Percentiles rank a stretch among this genome's conserved stretches.
Evolutionary conservation across 2,797 vertebrate genomes (phyloP).

Genomic region (Discoglossus pictus): DNA sequence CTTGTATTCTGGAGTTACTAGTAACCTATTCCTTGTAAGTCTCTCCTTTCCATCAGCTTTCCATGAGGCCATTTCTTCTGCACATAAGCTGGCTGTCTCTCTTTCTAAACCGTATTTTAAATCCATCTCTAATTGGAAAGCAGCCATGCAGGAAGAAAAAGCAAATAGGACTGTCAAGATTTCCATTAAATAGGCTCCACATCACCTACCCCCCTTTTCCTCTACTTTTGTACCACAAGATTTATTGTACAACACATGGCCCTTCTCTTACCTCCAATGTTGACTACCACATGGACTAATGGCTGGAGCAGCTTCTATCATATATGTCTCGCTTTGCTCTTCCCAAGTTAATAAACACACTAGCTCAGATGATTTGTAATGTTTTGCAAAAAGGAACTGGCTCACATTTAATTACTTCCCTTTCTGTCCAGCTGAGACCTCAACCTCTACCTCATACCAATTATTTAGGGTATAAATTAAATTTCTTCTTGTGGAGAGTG

Average conservation of each 20-base stretch:
- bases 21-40: conserved; percentile 19
- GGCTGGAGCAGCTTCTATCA: neutral
- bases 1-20: conserved; percentile 1
- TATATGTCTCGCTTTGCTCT: conserved; percentile 17
- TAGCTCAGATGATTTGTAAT: no score
- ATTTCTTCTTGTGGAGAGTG: neutral
- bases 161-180: conserved; percentile 36
- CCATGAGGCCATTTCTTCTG: conserved; percentile 3
- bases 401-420: neutral
- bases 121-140: conserved; percentile 39
- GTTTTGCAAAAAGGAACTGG: no score
- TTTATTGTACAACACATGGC: conserved; percentile 17
- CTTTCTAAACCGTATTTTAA: conserved; percentile 23
- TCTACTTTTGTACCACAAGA: conserved; percentile 28
- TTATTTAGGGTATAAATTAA: conserved; percentile 3
- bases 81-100: neutral
- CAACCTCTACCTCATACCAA: neutral
- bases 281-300: conserved; percentile 10
- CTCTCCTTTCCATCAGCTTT: conserved; percentile 31
- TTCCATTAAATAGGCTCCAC: conserved; percentile 38
- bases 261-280: conserved; percentile 16
- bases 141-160: conserved; percentile 35
- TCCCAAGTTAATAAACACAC: neutral
- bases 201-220: conserved; percentile 39
- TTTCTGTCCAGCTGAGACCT: conserved; percentile 2